These are phyloP conservation scores for Macrotrachela quadricornifera DNA, from an alignment of 1,140 invertebrate genomes.

Conservation along the genomic window DNA sequence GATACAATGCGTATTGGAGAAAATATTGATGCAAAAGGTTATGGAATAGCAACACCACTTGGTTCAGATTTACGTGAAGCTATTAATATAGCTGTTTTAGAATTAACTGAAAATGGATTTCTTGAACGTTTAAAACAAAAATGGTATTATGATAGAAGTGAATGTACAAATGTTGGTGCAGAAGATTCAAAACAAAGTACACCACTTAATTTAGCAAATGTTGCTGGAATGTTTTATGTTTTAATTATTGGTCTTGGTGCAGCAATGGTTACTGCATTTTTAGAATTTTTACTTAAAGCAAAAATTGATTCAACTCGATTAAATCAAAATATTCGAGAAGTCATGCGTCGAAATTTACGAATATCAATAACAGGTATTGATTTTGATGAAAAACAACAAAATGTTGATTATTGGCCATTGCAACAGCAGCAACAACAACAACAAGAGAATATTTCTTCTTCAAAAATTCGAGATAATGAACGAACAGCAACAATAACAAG, in stretches of 20 bases:
- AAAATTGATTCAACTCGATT: constrained; percentile 1
- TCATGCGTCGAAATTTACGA: no score
- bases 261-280: constrained; percentile 61
- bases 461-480: no score
- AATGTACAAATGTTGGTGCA: constrained; percentile 38
- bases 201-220: constrained; percentile 67
- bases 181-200: constrained; percentile 30
- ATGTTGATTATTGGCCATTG: no score
- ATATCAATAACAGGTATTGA: no score
- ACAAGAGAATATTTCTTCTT: no score
- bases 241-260: constrained; percentile 68
- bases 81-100: constrained; percentile 51
- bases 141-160: constrained; percentile 89
- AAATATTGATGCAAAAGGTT: constrained; percentile 58
- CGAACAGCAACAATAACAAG: no score
- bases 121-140: constrained; percentile 76
- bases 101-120: constrained; percentile 71
- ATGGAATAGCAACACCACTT: constrained; percentile 34
- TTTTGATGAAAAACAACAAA: no score
- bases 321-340: neutral
- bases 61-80: constrained; percentile 42
- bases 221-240: constrained; percentile 97
- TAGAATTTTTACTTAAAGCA: constrained; percentile 49
- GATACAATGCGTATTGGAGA: constrained; percentile 83
- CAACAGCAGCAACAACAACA: no score